phyloP scores from a whole-genome alignment of 2,888 invertebrate genomes.

The Quadroppia sp. region DNA sequence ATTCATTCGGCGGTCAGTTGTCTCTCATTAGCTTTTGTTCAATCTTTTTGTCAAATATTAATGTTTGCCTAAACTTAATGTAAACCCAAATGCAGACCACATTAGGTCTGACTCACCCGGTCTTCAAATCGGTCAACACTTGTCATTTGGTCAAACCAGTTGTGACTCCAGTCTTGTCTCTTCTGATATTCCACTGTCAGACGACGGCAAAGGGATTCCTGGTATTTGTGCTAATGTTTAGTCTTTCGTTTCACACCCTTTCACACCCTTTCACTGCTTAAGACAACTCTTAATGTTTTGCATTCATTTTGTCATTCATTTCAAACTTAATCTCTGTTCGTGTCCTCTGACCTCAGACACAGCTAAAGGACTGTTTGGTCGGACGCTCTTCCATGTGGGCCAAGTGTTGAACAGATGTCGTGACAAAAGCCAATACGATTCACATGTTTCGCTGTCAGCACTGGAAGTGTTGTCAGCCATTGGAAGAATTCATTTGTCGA shows the following conservation, averaged over 20 bases:
- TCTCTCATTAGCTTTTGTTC: background rate
- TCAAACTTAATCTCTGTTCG: background rate
- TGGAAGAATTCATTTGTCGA: conserved; percentile 76
- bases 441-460: conserved; percentile 88
- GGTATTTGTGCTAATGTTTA: background rate
- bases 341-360: conserved; percentile 61
- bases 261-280: background rate
- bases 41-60: background rate
- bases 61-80: conserved; percentile 11
- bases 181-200: conserved; percentile 25
- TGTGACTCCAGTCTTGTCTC: conserved; percentile 31
- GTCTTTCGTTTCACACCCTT: background rate
- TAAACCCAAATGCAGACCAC: background rate
- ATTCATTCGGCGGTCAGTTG: conserved; percentile 14
- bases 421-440: conserved; percentile 60
- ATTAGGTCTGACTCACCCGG: conserved; percentile 25
- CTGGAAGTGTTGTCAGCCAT: conserved; percentile 84
- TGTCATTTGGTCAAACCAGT: conserved; percentile 26
- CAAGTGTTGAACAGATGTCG: conserved; percentile 27
- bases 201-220: conserved; percentile 36
- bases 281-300: background rate
- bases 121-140: conserved; percentile 24
- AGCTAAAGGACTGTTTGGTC: conserved; percentile 80
- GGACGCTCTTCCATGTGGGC: conserved; percentile 62
- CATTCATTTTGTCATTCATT: background rate